Conservation (phyloP, 1,140 invertebrate species). For the Melitaea cinxia region DNA sequence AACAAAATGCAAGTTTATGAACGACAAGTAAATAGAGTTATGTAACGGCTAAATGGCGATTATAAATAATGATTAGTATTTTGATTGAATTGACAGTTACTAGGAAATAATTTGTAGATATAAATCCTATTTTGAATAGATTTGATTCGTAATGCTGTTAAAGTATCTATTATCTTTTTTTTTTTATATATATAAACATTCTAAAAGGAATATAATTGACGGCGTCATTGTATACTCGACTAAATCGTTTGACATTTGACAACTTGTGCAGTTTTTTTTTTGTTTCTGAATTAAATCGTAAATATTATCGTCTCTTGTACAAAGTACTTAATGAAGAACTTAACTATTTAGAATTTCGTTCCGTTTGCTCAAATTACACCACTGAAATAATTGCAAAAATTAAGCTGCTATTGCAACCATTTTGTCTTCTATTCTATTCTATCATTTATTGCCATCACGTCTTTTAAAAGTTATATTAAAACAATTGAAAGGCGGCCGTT, state of each 20-base stretch:
- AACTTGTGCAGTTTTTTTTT: too few relatives aligned
- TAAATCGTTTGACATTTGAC: too few relatives aligned
- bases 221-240: too few relatives aligned
- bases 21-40: slow-evolving; percentile 20
- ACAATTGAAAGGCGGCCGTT: neutral
- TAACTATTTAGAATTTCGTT: slow-evolving; percentile 56
- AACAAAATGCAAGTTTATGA: slow-evolving; percentile 21
- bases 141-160: slow-evolving; percentile 1
- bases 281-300: neutral
- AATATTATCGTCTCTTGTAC: slow-evolving; percentile 16
- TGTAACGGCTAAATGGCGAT: slow-evolving; percentile 15
- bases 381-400: slow-evolving; percentile 29
- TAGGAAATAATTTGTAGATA: slow-evolving; percentile 10
- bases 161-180: neutral
- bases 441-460: neutral
- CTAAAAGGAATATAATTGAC: neutral
- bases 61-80: slow-evolving; percentile 28
- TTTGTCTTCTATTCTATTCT: neutral
- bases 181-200: neutral
- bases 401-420: slow-evolving; percentile 7
- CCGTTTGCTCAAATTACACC: slow-evolving; percentile 60
- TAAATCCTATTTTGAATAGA: neutral
- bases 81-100: slow-evolving; percentile 11
- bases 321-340: slow-evolving; percentile 43
- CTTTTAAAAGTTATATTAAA: neutral